A percentile compares a stretch with the other conserved stretches of the same genome.
phyloP scores from a whole-genome alignment of 2,113 vertebrate species.

The Rynchops niger region DNA sequence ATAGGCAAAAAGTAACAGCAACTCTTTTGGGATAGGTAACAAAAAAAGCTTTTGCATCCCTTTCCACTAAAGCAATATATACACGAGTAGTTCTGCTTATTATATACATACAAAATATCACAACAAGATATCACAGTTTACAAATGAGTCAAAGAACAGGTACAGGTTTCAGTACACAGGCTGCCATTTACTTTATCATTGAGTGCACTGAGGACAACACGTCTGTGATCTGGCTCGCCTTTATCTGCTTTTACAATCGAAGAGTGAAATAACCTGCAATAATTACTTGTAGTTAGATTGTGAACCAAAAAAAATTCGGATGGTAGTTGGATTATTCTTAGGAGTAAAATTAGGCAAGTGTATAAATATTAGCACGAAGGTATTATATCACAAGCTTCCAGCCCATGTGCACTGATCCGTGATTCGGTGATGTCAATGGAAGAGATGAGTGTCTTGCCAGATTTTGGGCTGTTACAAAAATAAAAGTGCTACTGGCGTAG shows the following conservation, averaged over 20 bases:
- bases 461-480: conserved; percentile 45
- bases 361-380: not conserved
- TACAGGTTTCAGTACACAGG: not conserved
- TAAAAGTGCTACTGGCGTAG: not conserved
- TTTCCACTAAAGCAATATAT: not conserved
- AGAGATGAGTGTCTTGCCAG: not conserved
- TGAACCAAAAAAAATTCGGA: not conserved
- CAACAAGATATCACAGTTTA: not conserved
- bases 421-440: conserved; percentile 14
- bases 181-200: not conserved
- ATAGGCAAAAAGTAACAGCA: not conserved
- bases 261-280: not conserved
- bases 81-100: not conserved
- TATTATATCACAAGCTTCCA: conserved; percentile 2
- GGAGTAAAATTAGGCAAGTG: not conserved
- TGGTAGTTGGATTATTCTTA: not conserved
- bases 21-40: not conserved
- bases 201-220: not conserved
- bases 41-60: not conserved
- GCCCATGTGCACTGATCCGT: not conserved
- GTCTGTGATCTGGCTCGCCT: not conserved
- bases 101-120: not conserved
- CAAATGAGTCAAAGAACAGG: not conserved
- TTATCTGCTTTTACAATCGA: not conserved
- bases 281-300: not conserved